Base-by-base conservation (phyloP, 2,113 vertebrate species). In the Leuciscus idus region DNA sequence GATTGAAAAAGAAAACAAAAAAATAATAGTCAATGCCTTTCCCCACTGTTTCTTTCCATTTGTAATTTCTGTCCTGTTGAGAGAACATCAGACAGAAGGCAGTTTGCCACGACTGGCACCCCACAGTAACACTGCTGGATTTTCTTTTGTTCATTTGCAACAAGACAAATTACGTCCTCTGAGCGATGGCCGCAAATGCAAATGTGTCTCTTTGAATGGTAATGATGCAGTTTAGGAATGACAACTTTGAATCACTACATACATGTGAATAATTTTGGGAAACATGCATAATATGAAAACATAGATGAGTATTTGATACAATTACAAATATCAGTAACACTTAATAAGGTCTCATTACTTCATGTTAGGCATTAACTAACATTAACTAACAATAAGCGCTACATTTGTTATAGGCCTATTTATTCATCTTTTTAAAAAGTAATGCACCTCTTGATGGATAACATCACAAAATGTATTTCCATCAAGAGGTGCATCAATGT, bases 181-280 rank as follows among this genome's bases (percentile, higher is more conserved):
- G 39, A 68, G 80, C 19, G 19, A 82, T 62, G 59, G 23, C 19
- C 6, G 55, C 55, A 46, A 46, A 46, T 81, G 23, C 78, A 81
- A 26, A 80, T n/a, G 15, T 81, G 46, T 81, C 78, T 46, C 78
- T 81, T 57, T 78, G 50, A 78, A 78, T 78, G 17, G 21, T 52
- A 78, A 78, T 36, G 30, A 78, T 78, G 28, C 50, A 0, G 46
- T 55, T 78, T 55, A 55, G 50, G 9, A 52, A 78, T 36, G 28
- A 36, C 26, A 78, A 78, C 33, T 74, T 74, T 48, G 72, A 1
- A 26, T 26, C 12, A 48, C 12, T 4, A 48, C 6, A 46, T 4
- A 48, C 6, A 46, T 26, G 43, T 50, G n/a, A 75, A 50, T 74
- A 26, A n/a, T 74, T 11, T 48, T 26, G 23, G 72, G 11, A 74